Conservation (phyloP, 2,888 invertebrate genomes). For the Torymus texanus region DNA sequence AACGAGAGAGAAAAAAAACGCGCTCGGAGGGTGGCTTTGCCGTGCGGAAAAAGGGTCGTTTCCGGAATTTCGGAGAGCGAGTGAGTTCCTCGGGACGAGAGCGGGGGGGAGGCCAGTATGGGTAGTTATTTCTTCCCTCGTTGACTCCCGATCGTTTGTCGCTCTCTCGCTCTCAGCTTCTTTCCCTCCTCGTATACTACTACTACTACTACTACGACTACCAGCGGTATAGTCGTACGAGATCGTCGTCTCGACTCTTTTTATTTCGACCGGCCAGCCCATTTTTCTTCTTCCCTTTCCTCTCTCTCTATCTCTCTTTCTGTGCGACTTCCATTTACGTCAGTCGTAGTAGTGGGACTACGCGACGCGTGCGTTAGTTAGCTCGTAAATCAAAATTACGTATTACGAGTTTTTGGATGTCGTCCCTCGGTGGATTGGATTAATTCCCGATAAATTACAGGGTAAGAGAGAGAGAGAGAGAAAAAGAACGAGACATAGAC, state of each 20-base stretch:
- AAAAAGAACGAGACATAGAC: too few species aligned
- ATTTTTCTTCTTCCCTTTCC: constrained; percentile 8
- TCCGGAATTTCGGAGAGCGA: constrained; percentile 53
- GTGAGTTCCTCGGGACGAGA: constrained; percentile 34
- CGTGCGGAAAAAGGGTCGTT: constrained; percentile 55
- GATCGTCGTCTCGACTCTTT: constrained; percentile 35
- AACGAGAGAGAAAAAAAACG: constrained; percentile 5
- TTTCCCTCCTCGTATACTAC: constrained; percentile 21
- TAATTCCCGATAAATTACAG: too few species aligned
- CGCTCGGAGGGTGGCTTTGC: constrained; percentile 2
- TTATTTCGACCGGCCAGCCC: constrained; percentile 18
- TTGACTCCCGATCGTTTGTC: constrained; percentile 61
- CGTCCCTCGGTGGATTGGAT: too few species aligned
- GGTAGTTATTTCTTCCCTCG: constrained; percentile 59
- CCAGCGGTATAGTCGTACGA: not conserved
- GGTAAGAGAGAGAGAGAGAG: too few species aligned
- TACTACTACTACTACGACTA: too few species aligned
- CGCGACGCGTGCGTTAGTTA: not conserved
- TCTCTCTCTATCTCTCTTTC: not conserved
- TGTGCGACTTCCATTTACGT: constrained; percentile 13
- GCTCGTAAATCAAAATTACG: constrained; percentile 14
- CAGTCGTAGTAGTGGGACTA: not conserved
- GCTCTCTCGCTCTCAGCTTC: constrained; percentile 41
- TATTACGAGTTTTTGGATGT: constrained; percentile 4
- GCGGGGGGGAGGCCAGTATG: constrained; percentile 18